Percentiles rank a stretch among this genome's conserved stretches.
These are phyloP conservation scores for Glaucidium brasilianum DNA, from an alignment of 2,113 vertebrate species.

Conservation along the genomic window DNA sequence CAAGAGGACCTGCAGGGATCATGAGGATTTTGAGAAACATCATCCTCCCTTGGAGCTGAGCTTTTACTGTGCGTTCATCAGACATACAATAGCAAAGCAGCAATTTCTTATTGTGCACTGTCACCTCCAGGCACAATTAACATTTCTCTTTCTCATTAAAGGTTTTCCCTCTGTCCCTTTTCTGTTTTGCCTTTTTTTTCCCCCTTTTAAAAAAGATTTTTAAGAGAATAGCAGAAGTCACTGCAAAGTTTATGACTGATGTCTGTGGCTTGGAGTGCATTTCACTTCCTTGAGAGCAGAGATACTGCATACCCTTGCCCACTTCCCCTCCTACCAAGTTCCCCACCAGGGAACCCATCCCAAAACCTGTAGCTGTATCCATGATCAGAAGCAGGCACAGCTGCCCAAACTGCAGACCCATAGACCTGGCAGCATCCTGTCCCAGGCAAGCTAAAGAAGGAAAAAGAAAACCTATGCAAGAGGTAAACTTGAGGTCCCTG, in stretches of 20 bases:
- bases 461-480: background rate
- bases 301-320: background rate
- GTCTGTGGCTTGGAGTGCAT: background rate
- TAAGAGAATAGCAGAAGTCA: background rate
- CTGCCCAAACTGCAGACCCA: background rate
- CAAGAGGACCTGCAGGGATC: background rate
- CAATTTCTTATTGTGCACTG: background rate
- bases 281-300: background rate
- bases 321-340: background rate
- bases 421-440: background rate
- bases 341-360: background rate
- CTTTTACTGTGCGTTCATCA: background rate
- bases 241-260: background rate
- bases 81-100: background rate
- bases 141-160: slow-evolving; percentile 3
- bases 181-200: background rate
- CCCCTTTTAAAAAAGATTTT: background rate
- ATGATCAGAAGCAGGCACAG: background rate
- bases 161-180: background rate
- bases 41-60: background rate
- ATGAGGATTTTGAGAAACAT: background rate
- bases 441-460: background rate
- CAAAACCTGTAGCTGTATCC: background rate
- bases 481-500: background rate
- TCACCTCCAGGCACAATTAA: slow-evolving; percentile 38